Base-by-base conservation (phyloP, 2,797 vertebrate genomes). In the Philypnodon macrostomus region DNA sequence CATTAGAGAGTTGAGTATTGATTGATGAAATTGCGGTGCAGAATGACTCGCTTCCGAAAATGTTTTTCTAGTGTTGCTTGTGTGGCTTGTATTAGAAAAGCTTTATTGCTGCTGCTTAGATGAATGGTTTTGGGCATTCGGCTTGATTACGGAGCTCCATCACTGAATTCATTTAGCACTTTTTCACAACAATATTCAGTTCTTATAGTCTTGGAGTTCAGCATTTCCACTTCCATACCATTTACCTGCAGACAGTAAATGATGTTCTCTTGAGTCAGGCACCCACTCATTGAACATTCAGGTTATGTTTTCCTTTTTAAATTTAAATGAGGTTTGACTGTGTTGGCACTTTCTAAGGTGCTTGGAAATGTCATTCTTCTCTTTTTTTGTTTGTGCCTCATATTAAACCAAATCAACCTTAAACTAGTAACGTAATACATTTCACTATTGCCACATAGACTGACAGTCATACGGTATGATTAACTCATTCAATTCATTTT, bases 1-100 rank as follows among this genome's bases (percentile, higher is more conserved):
- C 56, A 66, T 80, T 79, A 24, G 33, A 77, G 70, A 77, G 61
- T 67, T 34, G 42, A 63, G 57, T 63, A 77, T 56, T 61, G 32
- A 55, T 54, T 52, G 67, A 73, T 71, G 59, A 52, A 60, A 53
- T 44, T 50, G 53, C 27, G 0, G 34, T 19, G 52, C 40, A 12
- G 18, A 63, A 30, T 46, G 40, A 38, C 50, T 37, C 53, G 38
- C 69, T 63, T 63, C 69, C 59, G 64, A 64, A 52, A 62, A 13
- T 39, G 19, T 15, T 40, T 14, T 40, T 10, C 4, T 18, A 11
- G 10, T 37, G 9, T 19, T 35, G 9, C 9, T 37, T 19, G 3
- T 3, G 27, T 29, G 27, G 7, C 27, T 29, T 29, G 27, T 10
- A 10, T 29, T 3, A 29, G n/a, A 40, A 40, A 24, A 9, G 8